Evolutionary conservation across 1,140 invertebrate genomes (phyloP).

Genomic region (Euura lappo): DNA sequence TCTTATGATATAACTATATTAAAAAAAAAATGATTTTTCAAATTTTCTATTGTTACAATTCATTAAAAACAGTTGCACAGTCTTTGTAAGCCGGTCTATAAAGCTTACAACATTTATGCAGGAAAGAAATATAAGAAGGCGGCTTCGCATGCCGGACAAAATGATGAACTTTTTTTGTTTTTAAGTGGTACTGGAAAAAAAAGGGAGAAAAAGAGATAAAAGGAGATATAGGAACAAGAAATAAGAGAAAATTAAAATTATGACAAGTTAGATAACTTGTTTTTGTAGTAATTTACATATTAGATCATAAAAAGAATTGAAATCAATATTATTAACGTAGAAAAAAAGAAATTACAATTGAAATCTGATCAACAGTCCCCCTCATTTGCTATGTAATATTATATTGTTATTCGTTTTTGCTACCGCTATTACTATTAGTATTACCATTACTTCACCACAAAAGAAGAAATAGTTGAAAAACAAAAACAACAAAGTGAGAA

Average conservation of each 20-base stretch:
- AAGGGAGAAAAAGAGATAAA: neutral
- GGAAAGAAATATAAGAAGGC: neutral
- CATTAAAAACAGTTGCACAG: neutral
- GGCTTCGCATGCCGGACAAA: neutral
- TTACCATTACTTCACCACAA: slow-evolving; percentile 1
- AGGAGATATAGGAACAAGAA: neutral
- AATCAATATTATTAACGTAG: neutral
- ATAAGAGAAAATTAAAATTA: too few species aligned
- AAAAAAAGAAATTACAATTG: neutral
- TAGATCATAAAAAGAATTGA: neutral
- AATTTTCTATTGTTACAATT: neutral
- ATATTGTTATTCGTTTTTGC: neutral
- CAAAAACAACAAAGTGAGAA: neutral
- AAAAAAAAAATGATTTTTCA: neutral
- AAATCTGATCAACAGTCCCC: neutral
- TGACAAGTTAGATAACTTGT: too few species aligned
- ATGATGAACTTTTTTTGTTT: neutral
- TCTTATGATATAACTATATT: neutral
- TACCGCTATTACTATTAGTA: slow-evolving; percentile 3
- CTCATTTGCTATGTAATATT: neutral
- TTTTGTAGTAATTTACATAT: too few species aligned
- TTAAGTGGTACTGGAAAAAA: neutral
- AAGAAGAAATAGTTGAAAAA: neutral
- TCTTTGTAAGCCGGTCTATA: neutral
- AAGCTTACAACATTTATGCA: neutral